A percentile compares a stretch with the other conserved stretches of the same genome.
These are phyloP conservation scores for Eupithecia dodoneata DNA, from an alignment of 2,888 invertebrate species.

Conservation along the genomic window DNA sequence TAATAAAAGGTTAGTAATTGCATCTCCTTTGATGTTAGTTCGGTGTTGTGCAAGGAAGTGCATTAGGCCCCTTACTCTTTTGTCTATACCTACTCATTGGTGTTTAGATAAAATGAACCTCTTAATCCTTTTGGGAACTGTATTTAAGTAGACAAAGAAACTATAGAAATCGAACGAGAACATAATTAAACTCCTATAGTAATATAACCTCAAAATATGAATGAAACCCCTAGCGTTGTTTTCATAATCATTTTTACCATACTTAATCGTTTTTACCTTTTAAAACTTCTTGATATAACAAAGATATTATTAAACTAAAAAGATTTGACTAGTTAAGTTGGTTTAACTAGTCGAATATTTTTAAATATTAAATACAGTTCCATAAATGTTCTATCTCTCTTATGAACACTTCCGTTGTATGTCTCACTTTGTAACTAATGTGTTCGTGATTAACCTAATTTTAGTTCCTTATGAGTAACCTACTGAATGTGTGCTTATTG, in stretches of 20 bases:
- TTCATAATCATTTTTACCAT: not conserved
- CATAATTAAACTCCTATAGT: not conserved
- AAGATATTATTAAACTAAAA: not conserved
- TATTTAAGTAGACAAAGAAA: constrained; percentile 36
- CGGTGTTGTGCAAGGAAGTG: constrained; percentile 60
- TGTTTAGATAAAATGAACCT: constrained; percentile 41
- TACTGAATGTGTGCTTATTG: constrained; percentile 45
- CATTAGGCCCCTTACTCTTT: constrained; percentile 52
- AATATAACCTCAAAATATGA: not conserved
- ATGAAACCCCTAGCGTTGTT: not conserved
- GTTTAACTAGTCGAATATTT: not conserved
- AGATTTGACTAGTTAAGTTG: too few species aligned
- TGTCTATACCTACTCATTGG: constrained; percentile 45
- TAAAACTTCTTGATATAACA: not conserved
- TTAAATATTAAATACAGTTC: constrained; percentile 55
- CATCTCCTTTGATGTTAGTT: constrained; percentile 52
- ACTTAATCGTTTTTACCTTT: not conserved
- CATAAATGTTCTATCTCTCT: constrained; percentile 37
- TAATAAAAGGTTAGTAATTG: constrained; percentile 40
- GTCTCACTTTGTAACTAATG: constrained; percentile 51
- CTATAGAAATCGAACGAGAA: not conserved
- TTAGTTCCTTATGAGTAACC: constrained; percentile 27
- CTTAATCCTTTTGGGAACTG: constrained; percentile 44
- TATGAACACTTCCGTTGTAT: constrained; percentile 50
- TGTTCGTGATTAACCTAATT: constrained; percentile 30